A percentile compares a stretch with the other conserved stretches of the same genome.
Evolutionary conservation across 2,888 invertebrate species (phyloP).

Genomic region (Blastobasis adustella): DNA sequence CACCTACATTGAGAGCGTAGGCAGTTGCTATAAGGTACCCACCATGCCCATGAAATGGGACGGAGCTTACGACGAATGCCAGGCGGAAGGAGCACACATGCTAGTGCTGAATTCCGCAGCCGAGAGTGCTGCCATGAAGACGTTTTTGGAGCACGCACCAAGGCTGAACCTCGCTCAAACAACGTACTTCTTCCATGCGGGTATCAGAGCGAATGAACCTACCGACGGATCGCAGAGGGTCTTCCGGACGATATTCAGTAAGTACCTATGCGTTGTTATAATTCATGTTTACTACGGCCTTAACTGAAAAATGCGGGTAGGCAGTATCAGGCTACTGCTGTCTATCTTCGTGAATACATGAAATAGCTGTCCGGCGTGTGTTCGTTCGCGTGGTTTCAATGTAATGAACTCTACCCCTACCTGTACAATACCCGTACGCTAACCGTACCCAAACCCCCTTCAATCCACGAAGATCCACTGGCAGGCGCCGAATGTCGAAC

Average conservation of each 20-base stretch:
- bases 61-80: conserved; percentile 43
- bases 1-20: conserved; percentile 25
- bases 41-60: conserved; percentile 35
- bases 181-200: conserved; percentile 39
- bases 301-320: too few relatives aligned
- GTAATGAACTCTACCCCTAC: too few relatives aligned
- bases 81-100: conserved; percentile 39
- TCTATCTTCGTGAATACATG: too few relatives aligned
- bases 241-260: conserved; percentile 52
- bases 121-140: conserved; percentile 30
- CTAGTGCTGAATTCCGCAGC: conserved; percentile 41
- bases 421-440: too few relatives aligned
- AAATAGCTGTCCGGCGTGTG: too few relatives aligned
- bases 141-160: conserved; percentile 21
- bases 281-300: background rate
- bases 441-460: too few relatives aligned
- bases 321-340: too few relatives aligned
- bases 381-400: too few relatives aligned
- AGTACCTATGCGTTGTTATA: conserved; percentile 16
- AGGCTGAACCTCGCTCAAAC: conserved; percentile 6
- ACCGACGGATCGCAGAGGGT: conserved; percentile 23
- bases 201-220: conserved; percentile 34
- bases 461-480: too few relatives aligned
- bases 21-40: conserved; percentile 49
- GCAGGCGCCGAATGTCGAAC: too few relatives aligned